These are phyloP conservation scores for Anguilla anguilla DNA, from an alignment of 2,797 vertebrate species.

Conservation along the genomic window DNA sequence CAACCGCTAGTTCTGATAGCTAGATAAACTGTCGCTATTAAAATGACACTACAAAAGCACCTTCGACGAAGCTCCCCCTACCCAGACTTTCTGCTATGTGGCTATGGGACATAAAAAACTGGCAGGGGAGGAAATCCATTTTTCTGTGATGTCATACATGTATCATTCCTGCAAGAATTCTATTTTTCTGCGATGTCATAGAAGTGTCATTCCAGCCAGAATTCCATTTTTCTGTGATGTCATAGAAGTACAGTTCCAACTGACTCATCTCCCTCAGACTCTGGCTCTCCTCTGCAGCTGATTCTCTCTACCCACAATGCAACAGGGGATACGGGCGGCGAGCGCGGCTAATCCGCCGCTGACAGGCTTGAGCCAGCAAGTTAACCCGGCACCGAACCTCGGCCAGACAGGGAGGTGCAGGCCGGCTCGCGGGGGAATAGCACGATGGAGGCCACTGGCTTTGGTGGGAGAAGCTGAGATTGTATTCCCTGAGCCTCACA, in stretches of 20 bases:
- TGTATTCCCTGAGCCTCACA: no score
- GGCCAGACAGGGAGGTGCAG: neutral
- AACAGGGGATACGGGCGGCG: neutral
- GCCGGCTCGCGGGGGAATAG: neutral
- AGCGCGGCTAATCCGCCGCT: slow-evolving; percentile 10
- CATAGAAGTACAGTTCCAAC: slow-evolving; percentile 32
- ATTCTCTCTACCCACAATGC: neutral
- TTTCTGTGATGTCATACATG: slow-evolving; percentile 32
- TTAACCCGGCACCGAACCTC: neutral
- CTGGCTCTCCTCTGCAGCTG: slow-evolving; percentile 16
- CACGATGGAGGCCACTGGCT: neutral
- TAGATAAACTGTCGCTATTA: slow-evolving; percentile 40
- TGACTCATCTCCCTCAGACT: slow-evolving; percentile 17
- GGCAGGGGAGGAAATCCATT: slow-evolving; percentile 43
- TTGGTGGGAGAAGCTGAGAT: neutral
- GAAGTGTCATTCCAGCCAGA: slow-evolving; percentile 35
- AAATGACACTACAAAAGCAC: slow-evolving; percentile 58
- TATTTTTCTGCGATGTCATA: no score
- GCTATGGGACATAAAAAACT: slow-evolving; percentile 42
- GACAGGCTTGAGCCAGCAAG: neutral
- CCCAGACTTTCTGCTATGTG: slow-evolving; percentile 56
- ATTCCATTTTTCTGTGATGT: slow-evolving; percentile 35
- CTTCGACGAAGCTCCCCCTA: slow-evolving; percentile 62
- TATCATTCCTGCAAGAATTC: slow-evolving; percentile 30
- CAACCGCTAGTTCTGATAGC: slow-evolving; percentile 38